phyloP scores from a whole-genome alignment of 2,888 invertebrate species.

The Trichopoda pennipes region DNA sequence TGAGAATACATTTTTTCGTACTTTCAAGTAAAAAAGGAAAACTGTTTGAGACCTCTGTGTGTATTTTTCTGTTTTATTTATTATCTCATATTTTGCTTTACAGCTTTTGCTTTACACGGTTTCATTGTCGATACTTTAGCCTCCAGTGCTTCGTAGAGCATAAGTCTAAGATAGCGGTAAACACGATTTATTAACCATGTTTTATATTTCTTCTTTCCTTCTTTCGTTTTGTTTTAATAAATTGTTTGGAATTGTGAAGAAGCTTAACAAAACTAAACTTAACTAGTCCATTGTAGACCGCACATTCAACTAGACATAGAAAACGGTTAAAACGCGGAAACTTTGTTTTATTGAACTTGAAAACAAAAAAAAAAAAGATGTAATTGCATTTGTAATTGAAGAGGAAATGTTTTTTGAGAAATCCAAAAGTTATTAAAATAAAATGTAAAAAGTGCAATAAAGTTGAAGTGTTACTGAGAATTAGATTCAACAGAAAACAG shows the following conservation, averaged over 20 bases:
- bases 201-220: slow-evolving; percentile 16
- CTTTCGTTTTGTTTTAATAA: slow-evolving; percentile 45
- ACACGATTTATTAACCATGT: slow-evolving; percentile 60
- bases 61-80: slow-evolving; percentile 5
- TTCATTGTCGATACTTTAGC: slow-evolving; percentile 33
- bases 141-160: slow-evolving; percentile 35
- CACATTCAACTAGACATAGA: slow-evolving; percentile 60
- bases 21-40: no score
- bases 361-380: slow-evolving; percentile 10
- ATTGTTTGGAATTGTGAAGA: slow-evolving; percentile 65
- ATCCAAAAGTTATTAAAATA: background rate
- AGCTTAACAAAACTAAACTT: slow-evolving; percentile 57
- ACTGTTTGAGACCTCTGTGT: slow-evolving; percentile 11
- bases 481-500: slow-evolving; percentile 6
- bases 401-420: slow-evolving; percentile 10
- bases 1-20: no score
- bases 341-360: slow-evolving; percentile 53
- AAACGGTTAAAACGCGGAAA: slow-evolving; percentile 51
- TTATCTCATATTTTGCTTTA: slow-evolving; percentile 28
- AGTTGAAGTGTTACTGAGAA: background rate
- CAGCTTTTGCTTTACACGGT: slow-evolving; percentile 53
- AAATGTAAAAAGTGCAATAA: background rate
- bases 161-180: slow-evolving; percentile 63
- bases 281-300: slow-evolving; percentile 63
- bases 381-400: slow-evolving; percentile 30